Percentiles rank a stretch among this genome's conserved stretches.
Conservation (phyloP, 2,888 invertebrate species). For the Andrena minutula region DNA sequence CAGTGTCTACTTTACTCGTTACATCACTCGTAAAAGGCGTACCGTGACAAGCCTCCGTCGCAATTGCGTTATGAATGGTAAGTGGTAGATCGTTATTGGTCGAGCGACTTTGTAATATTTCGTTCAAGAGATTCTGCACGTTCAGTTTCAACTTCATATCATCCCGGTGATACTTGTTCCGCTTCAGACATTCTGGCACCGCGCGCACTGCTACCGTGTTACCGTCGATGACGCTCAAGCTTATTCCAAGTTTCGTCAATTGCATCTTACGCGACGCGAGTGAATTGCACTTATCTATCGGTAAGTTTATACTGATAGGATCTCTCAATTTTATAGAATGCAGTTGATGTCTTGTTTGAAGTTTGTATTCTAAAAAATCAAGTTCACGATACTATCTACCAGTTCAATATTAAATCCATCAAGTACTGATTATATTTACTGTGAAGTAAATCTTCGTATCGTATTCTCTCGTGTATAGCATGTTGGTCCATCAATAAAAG, state of each 20-base stretch:
- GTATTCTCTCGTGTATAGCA: slow-evolving; percentile 94
- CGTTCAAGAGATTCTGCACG: slow-evolving; percentile 86
- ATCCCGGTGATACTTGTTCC: slow-evolving; percentile 78
- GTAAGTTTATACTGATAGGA: slow-evolving; percentile 76
- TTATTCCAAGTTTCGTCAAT: slow-evolving; percentile 87
- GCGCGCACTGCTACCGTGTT: slow-evolving; percentile 85
- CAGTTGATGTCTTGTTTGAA: slow-evolving; percentile 77
- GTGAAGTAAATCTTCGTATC: slow-evolving; percentile 89
- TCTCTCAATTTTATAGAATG: slow-evolving; percentile 71
- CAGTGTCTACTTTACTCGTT: slow-evolving; percentile 11
- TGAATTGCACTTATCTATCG: slow-evolving; percentile 58
- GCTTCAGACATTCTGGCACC: slow-evolving; percentile 89
- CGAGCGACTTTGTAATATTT: slow-evolving; percentile 86
- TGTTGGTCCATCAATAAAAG: slow-evolving; percentile 94
- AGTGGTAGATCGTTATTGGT: slow-evolving; percentile 86
- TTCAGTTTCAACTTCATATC: slow-evolving; percentile 64
- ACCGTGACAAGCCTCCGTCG: slow-evolving; percentile 90
- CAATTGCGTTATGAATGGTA: slow-evolving; percentile 86
- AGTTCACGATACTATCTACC: neutral
- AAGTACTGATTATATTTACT: slow-evolving; percentile 83
- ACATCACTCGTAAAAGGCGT: slow-evolving; percentile 53
- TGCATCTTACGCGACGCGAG: slow-evolving; percentile 81
- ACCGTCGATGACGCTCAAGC: slow-evolving; percentile 82
- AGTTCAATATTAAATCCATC: neutral
- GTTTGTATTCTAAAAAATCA: slow-evolving; percentile 85